A percentile compares a stretch with the other conserved stretches of the same genome.
These are phyloP conservation scores for Chromoteleia sp. DNA, from an alignment of 2,888 invertebrate species.

Conservation along the genomic window DNA sequence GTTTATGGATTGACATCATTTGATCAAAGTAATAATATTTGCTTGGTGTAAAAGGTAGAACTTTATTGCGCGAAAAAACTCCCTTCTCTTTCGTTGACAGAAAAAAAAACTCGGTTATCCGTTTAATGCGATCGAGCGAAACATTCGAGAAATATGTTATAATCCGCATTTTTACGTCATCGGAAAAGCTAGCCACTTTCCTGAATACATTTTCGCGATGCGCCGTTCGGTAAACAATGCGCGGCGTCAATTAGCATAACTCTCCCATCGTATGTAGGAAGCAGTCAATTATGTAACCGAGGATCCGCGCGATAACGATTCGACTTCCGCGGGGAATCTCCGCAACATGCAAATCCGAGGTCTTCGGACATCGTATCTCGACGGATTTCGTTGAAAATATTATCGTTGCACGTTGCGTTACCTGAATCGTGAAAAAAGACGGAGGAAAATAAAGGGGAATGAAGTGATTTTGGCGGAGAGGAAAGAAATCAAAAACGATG, in stretches of 20 bases:
- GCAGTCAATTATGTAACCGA: conserved; percentile 73
- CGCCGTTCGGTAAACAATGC: conserved; percentile 68
- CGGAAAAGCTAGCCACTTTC: conserved; percentile 61
- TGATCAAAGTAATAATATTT: conserved; percentile 22
- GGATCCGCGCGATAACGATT: conserved; percentile 66
- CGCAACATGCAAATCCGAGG: conserved; percentile 53
- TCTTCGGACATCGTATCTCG: conserved; percentile 40
- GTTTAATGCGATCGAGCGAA: neutral
- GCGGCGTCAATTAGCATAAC: conserved; percentile 72
- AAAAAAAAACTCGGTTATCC: neutral
- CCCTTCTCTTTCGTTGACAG: neutral
- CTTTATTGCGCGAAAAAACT: neutral
- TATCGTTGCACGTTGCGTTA: neutral
- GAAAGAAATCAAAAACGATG: neutral
- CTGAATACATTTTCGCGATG: conserved; percentile 74
- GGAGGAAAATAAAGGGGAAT: neutral
- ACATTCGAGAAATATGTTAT: conserved; percentile 1
- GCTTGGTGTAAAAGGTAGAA: neutral
- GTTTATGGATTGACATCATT: conserved; percentile 19
- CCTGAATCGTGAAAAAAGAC: conserved; percentile 2
- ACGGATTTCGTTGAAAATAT: conserved; percentile 10
- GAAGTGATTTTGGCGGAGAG: no score
- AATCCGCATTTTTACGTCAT: conserved; percentile 24
- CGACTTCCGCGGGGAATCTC: conserved; percentile 63
- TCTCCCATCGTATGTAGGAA: conserved; percentile 68